Conservation (phyloP, 2,797 vertebrate species). For the Chelidonichthys spinosus region DNA sequence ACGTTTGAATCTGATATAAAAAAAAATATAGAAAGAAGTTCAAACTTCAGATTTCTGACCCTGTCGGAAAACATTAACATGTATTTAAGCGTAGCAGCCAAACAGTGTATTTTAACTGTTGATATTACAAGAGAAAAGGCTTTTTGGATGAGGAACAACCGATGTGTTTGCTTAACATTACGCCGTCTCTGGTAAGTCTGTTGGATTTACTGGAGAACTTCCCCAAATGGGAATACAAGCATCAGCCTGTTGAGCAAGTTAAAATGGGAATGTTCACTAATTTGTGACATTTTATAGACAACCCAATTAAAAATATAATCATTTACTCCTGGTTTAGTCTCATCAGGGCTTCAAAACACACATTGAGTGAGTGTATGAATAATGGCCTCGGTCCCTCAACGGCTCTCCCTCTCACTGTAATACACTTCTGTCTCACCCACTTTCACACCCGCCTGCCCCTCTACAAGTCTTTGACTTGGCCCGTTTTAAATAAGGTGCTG, state of each 20-base stretch:
- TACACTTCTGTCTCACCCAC: slow-evolving; percentile 11
- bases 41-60: no score
- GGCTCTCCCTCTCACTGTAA: slow-evolving; percentile 19
- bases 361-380: slow-evolving; percentile 5
- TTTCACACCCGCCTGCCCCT: slow-evolving; percentile 11
- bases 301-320: neutral
- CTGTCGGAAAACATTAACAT: no score
- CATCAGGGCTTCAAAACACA: slow-evolving; percentile 14
- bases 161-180: neutral
- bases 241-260: no score
- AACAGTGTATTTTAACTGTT: no score
- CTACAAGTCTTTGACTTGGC: neutral
- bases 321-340: slow-evolving; percentile 38
- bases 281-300: neutral
- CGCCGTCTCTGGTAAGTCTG: neutral
- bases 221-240: no score
- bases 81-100: no score
- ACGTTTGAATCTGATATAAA: neutral
- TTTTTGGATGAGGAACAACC: neutral
- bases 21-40: neutral
- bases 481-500: slow-evolving; percentile 29
- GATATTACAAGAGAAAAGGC: neutral
- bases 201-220: neutral
- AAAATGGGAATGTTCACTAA: no score
- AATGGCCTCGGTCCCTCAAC: slow-evolving; percentile 25